Percentiles rank a stretch among this genome's conserved stretches.
phyloP scores from a whole-genome alignment of 1,140 invertebrate genomes.

The Formica exsecta region DNA sequence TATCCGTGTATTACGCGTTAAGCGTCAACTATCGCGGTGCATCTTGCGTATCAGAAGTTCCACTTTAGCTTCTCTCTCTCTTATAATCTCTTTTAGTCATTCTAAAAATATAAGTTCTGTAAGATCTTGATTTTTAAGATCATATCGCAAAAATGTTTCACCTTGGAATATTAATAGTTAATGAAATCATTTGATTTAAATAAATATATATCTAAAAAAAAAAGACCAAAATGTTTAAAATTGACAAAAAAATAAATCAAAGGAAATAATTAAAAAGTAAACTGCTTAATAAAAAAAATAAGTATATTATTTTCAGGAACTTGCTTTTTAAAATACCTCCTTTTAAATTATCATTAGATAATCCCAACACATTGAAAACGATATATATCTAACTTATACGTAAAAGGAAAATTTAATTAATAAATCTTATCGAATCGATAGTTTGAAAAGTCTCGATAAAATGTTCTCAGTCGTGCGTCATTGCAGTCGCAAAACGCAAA shows the following conservation, averaged over 20 bases:
- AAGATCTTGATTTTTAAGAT: neutral
- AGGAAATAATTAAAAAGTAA: neutral
- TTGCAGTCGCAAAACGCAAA: slow-evolving; percentile 26
- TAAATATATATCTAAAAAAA: neutral
- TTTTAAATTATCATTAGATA: neutral
- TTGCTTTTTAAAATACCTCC: neutral
- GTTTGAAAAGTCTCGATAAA: neutral
- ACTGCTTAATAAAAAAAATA: neutral
- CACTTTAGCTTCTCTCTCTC: slow-evolving; percentile 20
- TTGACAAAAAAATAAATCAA: neutral
- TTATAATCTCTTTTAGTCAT: slow-evolving; percentile 25
- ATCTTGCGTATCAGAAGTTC: slow-evolving; percentile 22
- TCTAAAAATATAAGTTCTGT: neutral
- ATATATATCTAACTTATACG: neutral
- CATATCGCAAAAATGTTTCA: neutral
- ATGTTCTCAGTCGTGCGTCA: neutral
- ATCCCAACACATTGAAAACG: too few relatives aligned
- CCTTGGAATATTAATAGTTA: neutral
- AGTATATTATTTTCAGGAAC: neutral
- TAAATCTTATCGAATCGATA: neutral
- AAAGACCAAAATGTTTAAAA: neutral
- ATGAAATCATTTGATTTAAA: neutral
- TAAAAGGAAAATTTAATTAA: neutral
- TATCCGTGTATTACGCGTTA: slow-evolving; percentile 76
- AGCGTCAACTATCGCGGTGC: slow-evolving; percentile 61